A percentile compares a stretch with the other conserved stretches of the same genome.
phyloP scores from a whole-genome alignment of 2,113 vertebrate species.

The rabbit (Oryctolagus cuniculus) region DNA sequence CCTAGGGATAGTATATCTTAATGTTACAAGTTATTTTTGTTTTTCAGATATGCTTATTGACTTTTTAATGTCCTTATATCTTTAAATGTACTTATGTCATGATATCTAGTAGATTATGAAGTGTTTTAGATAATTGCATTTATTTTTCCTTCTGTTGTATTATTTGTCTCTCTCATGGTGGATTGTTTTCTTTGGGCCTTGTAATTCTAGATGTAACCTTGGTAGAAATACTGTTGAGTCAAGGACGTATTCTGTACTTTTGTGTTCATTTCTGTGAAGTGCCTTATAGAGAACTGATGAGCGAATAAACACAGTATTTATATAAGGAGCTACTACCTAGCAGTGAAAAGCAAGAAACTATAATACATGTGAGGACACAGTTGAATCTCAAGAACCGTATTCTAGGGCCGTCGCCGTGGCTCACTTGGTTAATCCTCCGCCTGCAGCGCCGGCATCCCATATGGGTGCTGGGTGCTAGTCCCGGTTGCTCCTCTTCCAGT shows the following conservation, averaged over 20 bases:
- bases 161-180: background rate
- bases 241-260: slow-evolving; percentile 8
- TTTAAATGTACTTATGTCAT: background rate
- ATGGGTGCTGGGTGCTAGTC: too few relatives aligned
- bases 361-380: background rate
- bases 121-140: background rate
- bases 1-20: background rate
- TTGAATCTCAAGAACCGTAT: background rate
- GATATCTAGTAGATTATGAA: background rate
- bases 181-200: background rate
- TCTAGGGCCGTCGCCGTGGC: too few relatives aligned
- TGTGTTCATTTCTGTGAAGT: slow-evolving; percentile 17
- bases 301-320: background rate
- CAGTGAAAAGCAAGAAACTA: background rate
- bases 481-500: too few relatives aligned
- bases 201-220: slow-evolving; percentile 31
- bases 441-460: too few relatives aligned
- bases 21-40: background rate
- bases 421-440: too few relatives aligned
- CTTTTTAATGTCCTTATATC: background rate
- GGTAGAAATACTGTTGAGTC: background rate
- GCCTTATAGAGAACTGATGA: background rate
- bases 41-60: background rate
- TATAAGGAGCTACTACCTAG: background rate
- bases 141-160: background rate